A percentile compares a stretch with the other conserved stretches of the same genome.
Evolutionary conservation across 2,113 vertebrate genomes (phyloP).

Genomic region (Stigmatopora nigra): DNA sequence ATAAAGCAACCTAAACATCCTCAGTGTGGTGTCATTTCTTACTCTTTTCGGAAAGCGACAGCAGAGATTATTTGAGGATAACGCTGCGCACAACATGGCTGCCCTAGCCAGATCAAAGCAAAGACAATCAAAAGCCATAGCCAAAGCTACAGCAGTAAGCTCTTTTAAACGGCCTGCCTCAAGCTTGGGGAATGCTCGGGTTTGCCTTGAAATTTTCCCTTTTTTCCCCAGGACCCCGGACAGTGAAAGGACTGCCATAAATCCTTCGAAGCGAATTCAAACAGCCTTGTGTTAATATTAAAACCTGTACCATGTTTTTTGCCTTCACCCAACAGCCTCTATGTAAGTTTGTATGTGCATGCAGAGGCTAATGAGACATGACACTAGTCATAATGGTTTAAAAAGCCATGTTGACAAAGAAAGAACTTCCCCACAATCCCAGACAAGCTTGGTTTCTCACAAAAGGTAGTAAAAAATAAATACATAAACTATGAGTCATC

Average conservation of each 20-base stretch:
- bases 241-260: conserved; percentile 44
- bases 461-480: neutral
- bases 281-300: conserved; percentile 47
- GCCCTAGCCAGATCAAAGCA: conserved; percentile 66
- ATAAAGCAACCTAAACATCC: conserved; percentile 12
- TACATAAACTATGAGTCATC: neutral
- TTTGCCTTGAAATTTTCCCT: conserved; percentile 49
- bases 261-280: conserved; percentile 63
- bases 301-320: conserved; percentile 36
- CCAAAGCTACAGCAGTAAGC: conserved; percentile 65
- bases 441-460: conserved; percentile 27
- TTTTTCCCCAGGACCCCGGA: conserved; percentile 43
- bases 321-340: neutral
- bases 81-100: conserved; percentile 61
- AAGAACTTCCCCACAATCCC: conserved; percentile 6
- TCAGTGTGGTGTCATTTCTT: conserved; percentile 40
- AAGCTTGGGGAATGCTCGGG: conserved; percentile 7
- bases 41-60: conserved; percentile 47
- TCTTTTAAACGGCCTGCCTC: conserved; percentile 61
- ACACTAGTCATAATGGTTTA: conserved; percentile 57
- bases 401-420: conserved; percentile 28
- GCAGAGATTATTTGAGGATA: conserved; percentile 62
- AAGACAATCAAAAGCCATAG: conserved; percentile 68
- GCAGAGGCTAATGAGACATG: conserved; percentile 50
- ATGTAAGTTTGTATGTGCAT: conserved; percentile 17